These are phyloP conservation scores for Drosophila anomalipes DNA, from an alignment of 2,888 invertebrate species.

Conservation along the genomic window DNA sequence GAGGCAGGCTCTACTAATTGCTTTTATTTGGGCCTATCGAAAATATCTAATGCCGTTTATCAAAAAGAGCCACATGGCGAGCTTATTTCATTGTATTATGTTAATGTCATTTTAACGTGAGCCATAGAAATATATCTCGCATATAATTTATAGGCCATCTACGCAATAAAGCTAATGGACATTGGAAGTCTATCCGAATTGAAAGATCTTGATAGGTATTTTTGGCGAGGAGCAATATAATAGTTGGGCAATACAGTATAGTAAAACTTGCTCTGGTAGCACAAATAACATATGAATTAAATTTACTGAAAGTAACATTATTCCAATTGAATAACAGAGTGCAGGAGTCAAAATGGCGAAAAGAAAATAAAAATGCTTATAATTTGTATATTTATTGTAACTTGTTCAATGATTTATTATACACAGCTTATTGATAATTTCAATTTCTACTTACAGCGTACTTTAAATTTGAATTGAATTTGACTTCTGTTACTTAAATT, in stretches of 20 bases:
- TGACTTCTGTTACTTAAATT: neutral
- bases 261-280: neutral
- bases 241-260: neutral
- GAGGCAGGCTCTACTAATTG: conserved; percentile 53
- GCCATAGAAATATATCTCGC: conserved; percentile 56
- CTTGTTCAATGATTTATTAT: neutral
- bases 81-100: conserved; percentile 51
- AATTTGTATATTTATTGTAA: neutral
- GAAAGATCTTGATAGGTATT: neutral
- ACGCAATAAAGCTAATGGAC: conserved; percentile 54
- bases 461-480: neutral
- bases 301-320: neutral
- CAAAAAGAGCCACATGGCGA: conserved; percentile 44
- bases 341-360: neutral
- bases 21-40: conserved; percentile 55
- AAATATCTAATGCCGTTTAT: conserved; percentile 58
- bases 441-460: neutral
- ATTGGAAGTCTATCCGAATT: neutral
- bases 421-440: neutral
- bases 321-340: neutral
- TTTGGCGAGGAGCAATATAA: neutral
- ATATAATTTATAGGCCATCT: conserved; percentile 44
- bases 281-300: neutral
- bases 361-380: neutral
- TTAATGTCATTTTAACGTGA: conserved; percentile 74